These are phyloP conservation scores for Creontiades dilutus DNA, from an alignment of 2,888 invertebrate genomes.

Conservation along the genomic window DNA sequence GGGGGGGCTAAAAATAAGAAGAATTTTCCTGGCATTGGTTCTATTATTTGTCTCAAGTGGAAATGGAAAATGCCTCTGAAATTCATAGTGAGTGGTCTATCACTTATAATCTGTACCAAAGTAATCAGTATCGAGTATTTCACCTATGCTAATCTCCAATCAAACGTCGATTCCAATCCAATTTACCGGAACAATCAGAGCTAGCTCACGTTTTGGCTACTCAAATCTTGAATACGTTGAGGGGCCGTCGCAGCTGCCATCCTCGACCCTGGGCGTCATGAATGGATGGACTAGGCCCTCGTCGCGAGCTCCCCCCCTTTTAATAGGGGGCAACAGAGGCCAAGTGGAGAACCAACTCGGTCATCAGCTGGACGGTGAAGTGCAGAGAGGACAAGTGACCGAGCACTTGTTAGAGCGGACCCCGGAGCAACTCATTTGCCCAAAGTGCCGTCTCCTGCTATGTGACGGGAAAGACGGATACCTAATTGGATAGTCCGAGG, in stretches of 20 bases:
- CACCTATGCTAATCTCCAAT: neutral
- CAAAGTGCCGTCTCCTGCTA: neutral
- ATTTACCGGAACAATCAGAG: neutral
- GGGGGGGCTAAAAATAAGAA: too few species aligned
- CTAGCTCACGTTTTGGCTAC: neutral
- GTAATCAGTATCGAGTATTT: too few species aligned
- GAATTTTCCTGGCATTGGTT: too few species aligned
- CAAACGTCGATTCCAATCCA: neutral
- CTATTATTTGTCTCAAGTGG: too few species aligned
- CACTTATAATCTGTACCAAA: too few species aligned
- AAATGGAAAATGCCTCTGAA: too few species aligned
- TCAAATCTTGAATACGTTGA: neutral
- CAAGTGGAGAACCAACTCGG: constrained; percentile 16
- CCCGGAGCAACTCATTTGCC: neutral
- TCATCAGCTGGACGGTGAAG: neutral
- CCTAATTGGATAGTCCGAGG: neutral
- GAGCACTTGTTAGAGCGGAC: neutral
- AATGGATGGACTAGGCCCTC: constrained; percentile 9
- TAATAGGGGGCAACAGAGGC: constrained; percentile 32
- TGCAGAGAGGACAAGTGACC: neutral
- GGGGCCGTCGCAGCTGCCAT: neutral
- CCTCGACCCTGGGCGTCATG: neutral
- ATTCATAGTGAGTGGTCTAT: too few species aligned
- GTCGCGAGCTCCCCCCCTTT: neutral
- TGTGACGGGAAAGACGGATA: neutral